Evolutionary conservation across 2,888 invertebrate genomes (phyloP).

Genomic region (Lymantria monacha): DNA sequence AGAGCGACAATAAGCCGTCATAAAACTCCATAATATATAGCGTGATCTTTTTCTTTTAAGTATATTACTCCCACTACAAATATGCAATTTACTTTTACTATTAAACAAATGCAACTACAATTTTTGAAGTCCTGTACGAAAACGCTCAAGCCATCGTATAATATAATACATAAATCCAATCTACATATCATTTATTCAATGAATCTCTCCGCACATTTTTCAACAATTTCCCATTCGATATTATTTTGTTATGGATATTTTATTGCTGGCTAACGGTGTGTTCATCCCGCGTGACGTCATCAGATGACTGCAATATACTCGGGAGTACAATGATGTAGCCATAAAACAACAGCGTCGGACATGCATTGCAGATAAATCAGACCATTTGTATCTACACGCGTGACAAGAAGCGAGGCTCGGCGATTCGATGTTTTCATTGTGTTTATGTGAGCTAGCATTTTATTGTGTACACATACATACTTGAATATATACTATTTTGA

Average conservation of each 20-base stretch:
- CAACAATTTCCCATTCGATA: slow-evolving; percentile 4
- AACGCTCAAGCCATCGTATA: no score
- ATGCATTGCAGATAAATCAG: slow-evolving; percentile 61
- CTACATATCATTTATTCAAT: slow-evolving; percentile 3
- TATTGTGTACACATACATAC: slow-evolving; percentile 26
- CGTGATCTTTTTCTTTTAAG: no score
- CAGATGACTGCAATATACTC: slow-evolving; percentile 47
- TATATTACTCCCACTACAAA: no score
- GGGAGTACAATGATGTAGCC: slow-evolving; percentile 51
- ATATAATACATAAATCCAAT: no score
- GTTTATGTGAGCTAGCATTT: slow-evolving; percentile 31
- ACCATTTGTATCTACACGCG: slow-evolving; percentile 53
- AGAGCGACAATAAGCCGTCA: no score
- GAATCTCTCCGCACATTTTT: slow-evolving; percentile 3
- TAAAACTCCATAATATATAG: no score
- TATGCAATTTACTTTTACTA: no score
- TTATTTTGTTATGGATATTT: no score
- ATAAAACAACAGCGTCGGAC: slow-evolving; percentile 62
- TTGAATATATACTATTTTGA: slow-evolving; percentile 3
- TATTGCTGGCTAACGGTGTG: slow-evolving; percentile 2
- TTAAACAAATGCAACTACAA: no score
- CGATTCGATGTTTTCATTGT: slow-evolving; percentile 51
- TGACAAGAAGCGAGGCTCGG: slow-evolving; percentile 45
- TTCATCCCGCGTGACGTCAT: slow-evolving; percentile 30
- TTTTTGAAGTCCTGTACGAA: no score